phyloP scores from a whole-genome alignment of 2,888 invertebrate species.

The Plutella xylostella region DNA sequence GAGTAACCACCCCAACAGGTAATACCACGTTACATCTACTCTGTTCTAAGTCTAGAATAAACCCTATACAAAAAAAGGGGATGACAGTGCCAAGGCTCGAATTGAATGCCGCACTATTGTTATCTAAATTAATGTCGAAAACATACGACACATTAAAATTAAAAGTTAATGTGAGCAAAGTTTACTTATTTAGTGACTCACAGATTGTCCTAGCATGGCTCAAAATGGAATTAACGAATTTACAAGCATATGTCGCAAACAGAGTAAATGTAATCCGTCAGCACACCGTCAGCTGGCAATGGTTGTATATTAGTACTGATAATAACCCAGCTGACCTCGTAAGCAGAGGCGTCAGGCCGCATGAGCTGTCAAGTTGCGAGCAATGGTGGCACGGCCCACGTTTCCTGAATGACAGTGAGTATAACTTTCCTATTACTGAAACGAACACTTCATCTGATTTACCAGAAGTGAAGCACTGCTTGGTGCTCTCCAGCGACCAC shows the following conservation, averaged over 20 bases:
- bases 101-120: constrained; percentile 16
- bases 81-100: constrained; percentile 16
- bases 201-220: constrained; percentile 20
- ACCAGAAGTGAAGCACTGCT: too few relatives aligned
- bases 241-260: constrained; percentile 18
- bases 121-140: constrained; percentile 11
- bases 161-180: constrained; percentile 10
- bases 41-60: constrained; percentile 16
- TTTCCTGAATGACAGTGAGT: constrained; percentile 11
- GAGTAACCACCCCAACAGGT: constrained; percentile 9
- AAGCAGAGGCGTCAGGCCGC: too few relatives aligned
- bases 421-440: not conserved
- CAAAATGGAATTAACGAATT: constrained; percentile 8
- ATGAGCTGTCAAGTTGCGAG: too few relatives aligned
- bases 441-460: not conserved
- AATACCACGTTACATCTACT: constrained; percentile 9
- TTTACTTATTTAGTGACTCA: constrained; percentile 17
- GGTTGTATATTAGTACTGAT: constrained; percentile 13
- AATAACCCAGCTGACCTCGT: too few relatives aligned
- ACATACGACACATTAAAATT: constrained; percentile 10
- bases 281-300: constrained; percentile 8
- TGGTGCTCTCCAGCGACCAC: too few relatives aligned
- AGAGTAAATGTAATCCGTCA: constrained; percentile 15
- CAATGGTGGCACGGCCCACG: too few relatives aligned
- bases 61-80: constrained; percentile 7